These are phyloP conservation scores for Babylonia areolata DNA, from an alignment of 1,140 invertebrate genomes.

Conservation along the genomic window DNA sequence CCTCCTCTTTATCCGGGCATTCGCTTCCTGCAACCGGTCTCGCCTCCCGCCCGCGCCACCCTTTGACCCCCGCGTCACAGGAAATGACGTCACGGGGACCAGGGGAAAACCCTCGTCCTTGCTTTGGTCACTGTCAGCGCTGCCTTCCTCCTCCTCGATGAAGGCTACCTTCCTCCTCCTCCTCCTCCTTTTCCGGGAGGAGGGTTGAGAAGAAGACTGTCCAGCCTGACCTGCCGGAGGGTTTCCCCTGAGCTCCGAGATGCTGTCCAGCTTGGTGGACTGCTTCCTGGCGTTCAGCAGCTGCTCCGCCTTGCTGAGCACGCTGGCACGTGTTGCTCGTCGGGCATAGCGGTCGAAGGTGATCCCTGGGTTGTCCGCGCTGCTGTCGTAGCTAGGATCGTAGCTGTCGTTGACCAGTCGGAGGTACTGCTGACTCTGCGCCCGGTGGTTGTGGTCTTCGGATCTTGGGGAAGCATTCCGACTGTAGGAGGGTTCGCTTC, in stretches of 20 bases:
- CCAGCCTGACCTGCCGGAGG: background rate
- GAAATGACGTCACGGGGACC: background rate
- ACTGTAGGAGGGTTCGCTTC: constrained; percentile 33
- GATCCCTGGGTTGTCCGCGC: background rate
- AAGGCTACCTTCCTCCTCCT: background rate
- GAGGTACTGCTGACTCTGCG: background rate
- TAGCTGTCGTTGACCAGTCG: constrained; percentile 20
- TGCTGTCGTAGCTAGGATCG: background rate
- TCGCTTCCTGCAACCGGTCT: background rate
- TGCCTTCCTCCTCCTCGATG: constrained; percentile 6
- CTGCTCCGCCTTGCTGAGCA: constrained; percentile 45
- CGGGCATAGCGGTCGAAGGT: constrained; percentile 25
- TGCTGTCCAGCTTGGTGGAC: background rate
- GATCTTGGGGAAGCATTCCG: background rate
- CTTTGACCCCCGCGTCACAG: background rate
- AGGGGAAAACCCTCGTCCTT: no score
- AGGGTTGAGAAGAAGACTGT: no score
- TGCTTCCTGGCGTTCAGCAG: constrained; percentile 34
- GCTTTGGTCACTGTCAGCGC: background rate
- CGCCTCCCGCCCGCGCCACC: background rate
- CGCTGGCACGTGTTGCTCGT: constrained; percentile 38
- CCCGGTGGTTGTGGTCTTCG: no score
- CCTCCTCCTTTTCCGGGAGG: no score
- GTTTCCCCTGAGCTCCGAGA: constrained; percentile 3
- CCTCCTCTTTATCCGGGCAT: background rate